Evolutionary conservation across 2,888 invertebrate genomes (phyloP), one percentile per base, ranked within the genome.

Genomic region (Parascotia fuliginaria): DNA sequence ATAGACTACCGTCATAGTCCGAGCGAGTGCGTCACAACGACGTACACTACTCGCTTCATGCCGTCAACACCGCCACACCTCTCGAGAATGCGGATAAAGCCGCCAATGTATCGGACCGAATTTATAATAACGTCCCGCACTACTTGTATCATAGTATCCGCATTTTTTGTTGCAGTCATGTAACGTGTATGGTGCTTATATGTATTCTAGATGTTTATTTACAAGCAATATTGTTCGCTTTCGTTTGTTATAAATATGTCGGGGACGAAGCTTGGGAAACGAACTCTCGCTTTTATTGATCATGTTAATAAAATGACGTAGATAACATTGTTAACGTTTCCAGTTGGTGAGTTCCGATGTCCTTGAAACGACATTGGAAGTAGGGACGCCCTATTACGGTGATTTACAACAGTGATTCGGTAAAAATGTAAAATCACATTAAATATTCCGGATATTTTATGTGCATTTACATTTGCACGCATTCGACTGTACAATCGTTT

Each of bases 111-210:
- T 72, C 79, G 85, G 82, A 82, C 85, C 83, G 83, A 83, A 84
- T 83, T 83, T 75, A 79, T 66, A 62, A 47, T 65, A 72, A 85
- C 87, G 85, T 85, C 86, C 68, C 63, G 50, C 64, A 66, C 66
- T 65, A 65, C 67, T 65, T 62, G 62, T 69, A 69, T 60, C 50
- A 63, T 69, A 62, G 70, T 65, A 55, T 68, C 57, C 65, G 65
- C 67, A 60, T 62, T 65, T 87, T 87, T 67, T 75, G 83, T 89
- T 87, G 86, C 87, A 81, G 69, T 79, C 77, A 77, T 78, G 79
- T 82, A 73, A 82, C 79, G 79, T 79, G 67, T 81, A 84, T 89
- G 89, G 89, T 89, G 89, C 89, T 90, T 79, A 60, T 79, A 75
- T 81, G 71, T 81, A 73, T 75, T 75, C 67, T 76, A 80, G 70